These are phyloP conservation scores for Mastomys coucha DNA, from an alignment of 2,113 vertebrate genomes.

Conservation along the genomic window DNA sequence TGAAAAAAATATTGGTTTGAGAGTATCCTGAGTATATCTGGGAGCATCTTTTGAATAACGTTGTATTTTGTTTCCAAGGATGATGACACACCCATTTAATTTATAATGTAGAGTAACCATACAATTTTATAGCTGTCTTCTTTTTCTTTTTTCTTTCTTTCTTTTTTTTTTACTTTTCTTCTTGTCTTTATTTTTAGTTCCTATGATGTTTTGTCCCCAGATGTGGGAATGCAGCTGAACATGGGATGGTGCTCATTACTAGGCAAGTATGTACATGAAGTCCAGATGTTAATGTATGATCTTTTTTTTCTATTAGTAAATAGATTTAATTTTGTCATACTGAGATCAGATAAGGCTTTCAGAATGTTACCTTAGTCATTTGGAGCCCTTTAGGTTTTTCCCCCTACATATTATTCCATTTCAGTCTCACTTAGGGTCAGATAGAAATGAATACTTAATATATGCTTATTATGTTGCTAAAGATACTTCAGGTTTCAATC, in stretches of 20 bases:
- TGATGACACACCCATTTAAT: slow-evolving; percentile 59
- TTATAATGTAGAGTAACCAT: slow-evolving; percentile 43
- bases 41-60: slow-evolving; percentile 18
- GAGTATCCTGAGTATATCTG: not conserved
- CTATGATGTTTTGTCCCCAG: slow-evolving; percentile 73
- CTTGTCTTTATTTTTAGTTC: slow-evolving; percentile 81
- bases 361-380: slow-evolving; percentile 21
- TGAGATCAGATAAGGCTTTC: slow-evolving; percentile 65
- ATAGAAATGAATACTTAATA: slow-evolving; percentile 34
- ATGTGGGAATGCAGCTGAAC: slow-evolving; percentile 76
- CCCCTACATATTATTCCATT: not conserved
- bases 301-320: slow-evolving; percentile 64
- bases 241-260: slow-evolving; percentile 79
- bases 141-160: slow-evolving; percentile 24
- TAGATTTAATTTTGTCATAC: slow-evolving; percentile 64
- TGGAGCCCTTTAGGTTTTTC: not conserved
- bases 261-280: slow-evolving; percentile 70
- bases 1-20: not conserved
- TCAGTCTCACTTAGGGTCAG: not conserved
- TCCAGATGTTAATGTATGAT: slow-evolving; percentile 65
- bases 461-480: slow-evolving; percentile 41
- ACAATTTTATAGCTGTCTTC: slow-evolving; percentile 58
- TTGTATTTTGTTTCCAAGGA: not conserved
- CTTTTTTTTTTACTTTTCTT: slow-evolving; percentile 51
- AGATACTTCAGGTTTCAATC: not conserved